These are phyloP conservation scores for Eptatretus burgeri DNA, from an alignment of 2,113 vertebrate species.

Conservation along the genomic window DNA sequence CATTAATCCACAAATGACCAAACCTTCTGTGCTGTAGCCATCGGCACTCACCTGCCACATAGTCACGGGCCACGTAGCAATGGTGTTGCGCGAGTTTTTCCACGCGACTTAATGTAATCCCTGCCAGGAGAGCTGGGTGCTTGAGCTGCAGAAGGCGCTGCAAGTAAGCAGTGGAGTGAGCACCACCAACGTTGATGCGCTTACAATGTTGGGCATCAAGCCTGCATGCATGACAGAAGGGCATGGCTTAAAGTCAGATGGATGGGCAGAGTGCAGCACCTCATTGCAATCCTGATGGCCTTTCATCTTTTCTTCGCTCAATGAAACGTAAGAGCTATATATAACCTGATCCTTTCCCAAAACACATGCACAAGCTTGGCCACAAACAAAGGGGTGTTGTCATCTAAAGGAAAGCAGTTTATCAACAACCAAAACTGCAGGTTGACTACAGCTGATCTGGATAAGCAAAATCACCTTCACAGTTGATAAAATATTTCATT, in stretches of 20 bases:
- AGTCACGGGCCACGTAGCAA: constrained; percentile 57
- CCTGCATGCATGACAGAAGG: too few species aligned
- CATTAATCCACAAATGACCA: not conserved
- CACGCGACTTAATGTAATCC: constrained; percentile 64
- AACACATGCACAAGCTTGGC: too few species aligned
- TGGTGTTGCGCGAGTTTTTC: constrained; percentile 78
- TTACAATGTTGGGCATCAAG: constrained; percentile 62
- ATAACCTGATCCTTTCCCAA: too few species aligned
- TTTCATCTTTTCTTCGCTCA: too few species aligned
- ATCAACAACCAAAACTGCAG: too few species aligned
- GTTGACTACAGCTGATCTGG: too few species aligned
- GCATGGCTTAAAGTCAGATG: constrained; percentile 15
- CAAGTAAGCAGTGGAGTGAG: constrained; percentile 50
- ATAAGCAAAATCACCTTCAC: too few species aligned
- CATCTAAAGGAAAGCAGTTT: too few species aligned
- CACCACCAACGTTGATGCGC: constrained; percentile 65
- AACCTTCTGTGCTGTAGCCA: not conserved
- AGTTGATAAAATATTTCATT: too few species aligned
- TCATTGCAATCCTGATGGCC: constrained; percentile 70
- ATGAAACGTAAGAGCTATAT: too few species aligned
- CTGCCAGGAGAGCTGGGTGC: constrained; percentile 54
- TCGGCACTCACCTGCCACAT: constrained; percentile 31
- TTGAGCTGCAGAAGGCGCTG: constrained; percentile 85
- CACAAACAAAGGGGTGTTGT: too few species aligned
- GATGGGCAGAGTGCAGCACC: constrained; percentile 45